These are phyloP conservation scores for Molossus molossus DNA, from an alignment of 2,797 vertebrate species.

Conservation along the genomic window DNA sequence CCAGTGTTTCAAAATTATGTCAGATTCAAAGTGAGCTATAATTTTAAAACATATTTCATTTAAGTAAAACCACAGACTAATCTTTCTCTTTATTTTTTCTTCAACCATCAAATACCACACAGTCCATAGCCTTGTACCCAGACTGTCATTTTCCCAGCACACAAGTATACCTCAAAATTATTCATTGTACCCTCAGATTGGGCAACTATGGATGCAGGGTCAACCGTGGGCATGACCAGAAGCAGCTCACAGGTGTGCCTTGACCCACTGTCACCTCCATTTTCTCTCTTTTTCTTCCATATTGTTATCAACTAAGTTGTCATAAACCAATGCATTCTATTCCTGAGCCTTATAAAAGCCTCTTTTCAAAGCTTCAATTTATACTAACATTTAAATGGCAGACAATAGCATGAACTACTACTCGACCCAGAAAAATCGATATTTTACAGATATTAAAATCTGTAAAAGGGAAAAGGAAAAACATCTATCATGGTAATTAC, in stretches of 20 bases:
- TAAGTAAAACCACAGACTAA: conserved; percentile 1
- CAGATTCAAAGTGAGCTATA: conserved; percentile 2
- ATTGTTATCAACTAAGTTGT: neutral
- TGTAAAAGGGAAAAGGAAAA: too few relatives aligned
- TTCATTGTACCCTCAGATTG: neutral
- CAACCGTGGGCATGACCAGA: neutral
- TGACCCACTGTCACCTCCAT: neutral
- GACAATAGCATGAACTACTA: neutral
- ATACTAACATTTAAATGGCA: neutral
- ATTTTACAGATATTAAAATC: neutral
- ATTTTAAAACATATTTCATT: conserved; percentile 11
- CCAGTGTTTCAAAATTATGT: conserved; percentile 34
- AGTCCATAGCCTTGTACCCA: neutral
- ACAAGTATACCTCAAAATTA: neutral
- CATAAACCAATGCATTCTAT: neutral
- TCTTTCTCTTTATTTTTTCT: neutral
- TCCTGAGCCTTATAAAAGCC: neutral
- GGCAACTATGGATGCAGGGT: neutral
- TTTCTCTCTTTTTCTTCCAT: neutral
- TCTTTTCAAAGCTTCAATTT: conserved; percentile 20
- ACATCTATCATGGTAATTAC: neutral
- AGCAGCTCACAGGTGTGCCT: neutral
- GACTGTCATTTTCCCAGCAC: neutral
- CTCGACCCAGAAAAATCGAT: neutral
- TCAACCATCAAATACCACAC: neutral